Evolutionary conservation across 2,888 invertebrate genomes (phyloP), one percentile per base, ranked within the genome.

Genomic region (Orchesellides sinensis): DNA sequence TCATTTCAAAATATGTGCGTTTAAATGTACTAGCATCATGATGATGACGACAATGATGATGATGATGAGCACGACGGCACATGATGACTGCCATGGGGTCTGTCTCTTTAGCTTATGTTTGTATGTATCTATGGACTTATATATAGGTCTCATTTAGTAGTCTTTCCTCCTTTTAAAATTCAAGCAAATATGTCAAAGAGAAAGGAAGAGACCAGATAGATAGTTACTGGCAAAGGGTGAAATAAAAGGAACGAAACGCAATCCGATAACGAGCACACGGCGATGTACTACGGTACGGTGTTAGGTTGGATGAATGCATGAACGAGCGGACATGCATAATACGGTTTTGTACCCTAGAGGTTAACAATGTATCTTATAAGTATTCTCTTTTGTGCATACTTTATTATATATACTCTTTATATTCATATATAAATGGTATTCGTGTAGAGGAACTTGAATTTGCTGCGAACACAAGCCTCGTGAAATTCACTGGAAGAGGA

Each of bases 51-150:
- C 27, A 25, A 32, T 10, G 35, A 21, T 23, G 45, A 61, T 73
- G 75, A 56, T 23, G 75, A 75, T 75, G 66, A 68, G 66, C 75
- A 75, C 75, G 66, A 68, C 66, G 52, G 63, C 66, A 68, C 75
- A 75, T 66, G 66, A 66, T 75, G 65, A 68, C 75, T 75, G 66
- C 75, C 75, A 66, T 75, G 75, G 75, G 75, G 74, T 74, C 74
- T 74, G 32, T n/a, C 35, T 65, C 54, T 35, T 52, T 27, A 29
- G 19, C 40, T 40, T 40, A 5, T 5, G 14, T 14, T 14, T 14
- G 40, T 8, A 40, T 40, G 40, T 40, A n/a, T 40, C 2, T 40
- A 40, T 40, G 40, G 40, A 14, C n/a, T 63, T 45, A 35, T 40
- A 14, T 21, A 29, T 2, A 27, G 10, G 40, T 27, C 73, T n/a